These are phyloP conservation scores for Littorina saxatilis DNA, from an alignment of 1,140 invertebrate species.

Conservation along the genomic window DNA sequence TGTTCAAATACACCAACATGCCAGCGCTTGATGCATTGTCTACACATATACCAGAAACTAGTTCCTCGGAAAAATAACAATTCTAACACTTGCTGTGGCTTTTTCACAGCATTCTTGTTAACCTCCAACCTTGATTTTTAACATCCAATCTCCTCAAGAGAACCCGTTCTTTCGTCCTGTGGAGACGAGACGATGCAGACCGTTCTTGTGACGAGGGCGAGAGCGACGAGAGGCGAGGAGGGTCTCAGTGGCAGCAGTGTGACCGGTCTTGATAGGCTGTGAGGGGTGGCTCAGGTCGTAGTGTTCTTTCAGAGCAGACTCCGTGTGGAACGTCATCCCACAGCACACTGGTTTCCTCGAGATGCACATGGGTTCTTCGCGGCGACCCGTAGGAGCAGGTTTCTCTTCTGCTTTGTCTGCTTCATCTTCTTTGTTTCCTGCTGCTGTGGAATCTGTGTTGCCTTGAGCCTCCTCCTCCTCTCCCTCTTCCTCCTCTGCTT, in stretches of 20 bases:
- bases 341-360: conserved; percentile 23
- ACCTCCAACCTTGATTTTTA: too few relatives aligned
- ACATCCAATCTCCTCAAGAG: conserved; percentile 39
- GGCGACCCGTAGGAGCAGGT: background rate
- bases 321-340: conserved; percentile 35
- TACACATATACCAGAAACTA: too few relatives aligned
- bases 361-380: conserved; percentile 16
- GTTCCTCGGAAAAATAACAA: too few relatives aligned
- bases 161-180: conserved; percentile 37
- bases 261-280: conserved; percentile 82
- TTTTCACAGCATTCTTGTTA: too few relatives aligned
- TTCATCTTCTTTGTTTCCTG: background rate
- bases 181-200: conserved; percentile 38
- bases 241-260: conserved; percentile 21
- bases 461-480: background rate
- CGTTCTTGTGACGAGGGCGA: conserved; percentile 79
- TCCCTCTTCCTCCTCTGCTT: background rate
- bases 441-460: background rate
- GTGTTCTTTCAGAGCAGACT: conserved; percentile 81
- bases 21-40: too few relatives aligned
- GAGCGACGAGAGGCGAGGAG: conserved; percentile 25
- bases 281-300: conserved; percentile 81
- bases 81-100: too few relatives aligned
- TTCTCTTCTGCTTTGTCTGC: conserved; percentile 42
- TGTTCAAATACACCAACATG: too few relatives aligned